Evolutionary conservation across 2,888 invertebrate genomes (phyloP), one percentile per base, ranked within the genome.

Genomic region (Pristionchus entomophagus): DNA sequence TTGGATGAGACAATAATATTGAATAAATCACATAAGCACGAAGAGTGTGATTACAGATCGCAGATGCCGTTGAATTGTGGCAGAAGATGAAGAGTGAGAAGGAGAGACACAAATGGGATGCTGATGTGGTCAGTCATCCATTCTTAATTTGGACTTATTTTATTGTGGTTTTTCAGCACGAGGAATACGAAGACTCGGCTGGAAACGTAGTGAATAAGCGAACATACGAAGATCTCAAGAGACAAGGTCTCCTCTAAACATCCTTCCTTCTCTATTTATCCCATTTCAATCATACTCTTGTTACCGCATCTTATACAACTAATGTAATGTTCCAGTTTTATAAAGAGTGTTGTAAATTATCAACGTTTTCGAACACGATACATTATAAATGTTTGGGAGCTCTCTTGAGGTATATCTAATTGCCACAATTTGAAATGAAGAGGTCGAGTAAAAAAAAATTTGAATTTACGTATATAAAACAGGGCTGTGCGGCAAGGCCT

Each of bases 131-230:
- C 6, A 41, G 38, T 80, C 17, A 35, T 69, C 38, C 4, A 69
- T 69, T 22, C 19, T 65, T 38, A 12, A 2, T 73, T 73, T 45
- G 45, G 4, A 41, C n/a, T 4, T 22, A 22, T 35, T 10, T 19
- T 69, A 19, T 14, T 38, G 8, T 38, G 10, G 22, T 6, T 35
- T 51, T 56, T 5, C 38, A 82, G 82, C 95, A 95, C 94, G 99
- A 99, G 94, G 99, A 99, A 93, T 99, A 96, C 94, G 99, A 99
- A 95, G 99, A 99, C 95, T 97, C 98, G 0, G 96, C 96, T 91
- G 99, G 99, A 22, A 99, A 99, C 95, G 99, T 99, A 26, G 98
- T 99, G 1, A 99, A 97, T 94, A 96, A 97, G 89, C 99, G 99
- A 94, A 99, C 98, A 0, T 99, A 96, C 93, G 99, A 99, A 94